A percentile compares a stretch with the other conserved stretches of the same genome.
Evolutionary conservation across 2,888 invertebrate species (phyloP).

Genomic region (Nomada flava): DNA sequence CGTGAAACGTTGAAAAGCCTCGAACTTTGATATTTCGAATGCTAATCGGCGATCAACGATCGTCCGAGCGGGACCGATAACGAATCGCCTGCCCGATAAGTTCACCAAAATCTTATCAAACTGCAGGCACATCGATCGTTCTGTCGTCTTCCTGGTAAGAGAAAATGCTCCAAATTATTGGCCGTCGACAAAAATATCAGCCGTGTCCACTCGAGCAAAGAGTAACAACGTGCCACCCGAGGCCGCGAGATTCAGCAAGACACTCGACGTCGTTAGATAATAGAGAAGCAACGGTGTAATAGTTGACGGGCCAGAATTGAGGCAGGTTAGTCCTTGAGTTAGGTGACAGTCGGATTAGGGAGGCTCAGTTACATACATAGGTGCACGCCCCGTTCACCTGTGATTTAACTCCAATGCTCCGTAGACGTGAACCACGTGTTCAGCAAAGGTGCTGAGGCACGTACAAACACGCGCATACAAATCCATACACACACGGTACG

Average conservation of each 20-base stretch:
- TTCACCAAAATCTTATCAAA: not conserved
- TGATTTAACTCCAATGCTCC: slow-evolving; percentile 62
- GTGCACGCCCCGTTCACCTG: slow-evolving; percentile 59
- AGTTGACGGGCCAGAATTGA: slow-evolving; percentile 33
- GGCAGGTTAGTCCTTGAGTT: slow-evolving; percentile 53
- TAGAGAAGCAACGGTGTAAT: slow-evolving; percentile 5
- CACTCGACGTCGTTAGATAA: slow-evolving; percentile 5
- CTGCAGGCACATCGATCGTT: not conserved
- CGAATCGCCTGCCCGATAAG: not conserved
- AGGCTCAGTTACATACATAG: slow-evolving; percentile 30
- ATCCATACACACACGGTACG: not conserved
- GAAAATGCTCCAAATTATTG: slow-evolving; percentile 6
- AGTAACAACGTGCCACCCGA: no score
- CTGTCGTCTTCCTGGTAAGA: not conserved
- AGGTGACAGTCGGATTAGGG: slow-evolving; percentile 48
- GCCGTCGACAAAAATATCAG: not conserved
- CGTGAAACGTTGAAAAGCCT: no score
- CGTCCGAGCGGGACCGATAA: no score
- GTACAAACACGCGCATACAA: not conserved
- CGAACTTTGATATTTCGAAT: no score
- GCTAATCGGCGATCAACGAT: no score
- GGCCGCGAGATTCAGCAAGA: not conserved
- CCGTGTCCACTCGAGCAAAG: no score
- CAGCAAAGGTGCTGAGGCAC: slow-evolving; percentile 27
- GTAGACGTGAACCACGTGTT: slow-evolving; percentile 65